Evolutionary conservation across 2,113 vertebrate genomes (phyloP).

Genomic region (Tricholaema leucomelas): DNA sequence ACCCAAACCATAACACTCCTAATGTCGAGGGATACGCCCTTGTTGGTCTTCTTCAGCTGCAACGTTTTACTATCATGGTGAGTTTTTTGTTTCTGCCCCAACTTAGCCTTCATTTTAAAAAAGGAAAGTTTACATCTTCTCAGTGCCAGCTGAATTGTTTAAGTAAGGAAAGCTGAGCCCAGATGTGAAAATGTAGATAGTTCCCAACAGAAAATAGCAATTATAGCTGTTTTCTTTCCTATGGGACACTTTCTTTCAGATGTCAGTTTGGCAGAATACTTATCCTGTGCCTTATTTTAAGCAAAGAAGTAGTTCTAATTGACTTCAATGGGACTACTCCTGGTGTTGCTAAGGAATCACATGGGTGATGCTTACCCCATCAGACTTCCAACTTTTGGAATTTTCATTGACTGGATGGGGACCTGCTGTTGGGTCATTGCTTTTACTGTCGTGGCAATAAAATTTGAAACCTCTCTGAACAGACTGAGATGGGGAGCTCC

Average conservation of each 20-base stretch:
- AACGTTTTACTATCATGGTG: not conserved
- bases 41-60: not conserved
- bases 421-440: slow-evolving; percentile 27
- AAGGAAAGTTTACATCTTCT: not conserved
- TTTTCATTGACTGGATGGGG: slow-evolving; percentile 36
- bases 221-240: slow-evolving; percentile 47
- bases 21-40: not conserved
- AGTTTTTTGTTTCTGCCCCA: not conserved
- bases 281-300: not conserved
- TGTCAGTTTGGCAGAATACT: not conserved
- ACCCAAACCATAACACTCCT: too few relatives aligned
- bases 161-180: not conserved
- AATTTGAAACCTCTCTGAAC: slow-evolving; percentile 17
- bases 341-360: not conserved
- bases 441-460: slow-evolving; percentile 33
- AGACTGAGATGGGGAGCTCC: not conserved
- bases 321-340: slow-evolving; percentile 13
- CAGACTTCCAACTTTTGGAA: not conserved
- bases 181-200: slow-evolving; percentile 35
- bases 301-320: slow-evolving; percentile 33
- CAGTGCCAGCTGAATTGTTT: not conserved
- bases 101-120: not conserved
- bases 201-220: slow-evolving; percentile 17
- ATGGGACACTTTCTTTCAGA: not conserved
- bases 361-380: not conserved